Evolutionary conservation across 2,888 invertebrate genomes (phyloP), one percentile per base, ranked within the genome.

Genomic region (Melangyna quadrimaculata): DNA sequence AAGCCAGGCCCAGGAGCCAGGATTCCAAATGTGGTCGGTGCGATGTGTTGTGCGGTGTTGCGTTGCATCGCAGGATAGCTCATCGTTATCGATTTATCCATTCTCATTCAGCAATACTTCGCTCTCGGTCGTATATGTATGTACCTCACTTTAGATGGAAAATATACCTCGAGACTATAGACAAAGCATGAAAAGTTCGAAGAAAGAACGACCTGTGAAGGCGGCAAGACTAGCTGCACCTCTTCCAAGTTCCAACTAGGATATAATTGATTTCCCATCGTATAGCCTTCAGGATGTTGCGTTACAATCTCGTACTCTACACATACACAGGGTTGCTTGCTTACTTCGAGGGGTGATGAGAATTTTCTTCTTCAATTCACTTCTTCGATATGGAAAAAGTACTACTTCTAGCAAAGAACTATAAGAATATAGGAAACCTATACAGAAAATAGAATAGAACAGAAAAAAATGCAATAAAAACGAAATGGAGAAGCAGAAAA

Each of bases 251-350:
- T 32, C 29, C 63, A 45, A 32, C 24, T 80, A 69, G 61, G 81
- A 81, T 81, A 86, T 86, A 86, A 86, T 86, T 86, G 86, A 86
- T 86, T 86, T 81, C 73, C 86, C 73, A 86, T 86, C 69, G 61
- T 27, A 19, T 43, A 57, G 73, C 72, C 81, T 86, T 59, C 40
- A 81, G 81, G 80, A 86, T 78, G 81, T 77, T 83, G 22, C 74
- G 45, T 69, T 74, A 70, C 63, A 48, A 70, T 74, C 78, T 70
- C 73, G 74, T 79, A 53, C 79, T 32, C 7, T 32, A 32, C 53
- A 29, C 29, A n/a, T n/a, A 35, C 29, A 40, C 40, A 65, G 70
- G 61, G 63, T 71, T 71, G 53, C 61, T 80, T 35, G 37, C n/a
- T n/a, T n/a, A n/a, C n/a, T n/a, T 63, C 45, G 40, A 57, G 17